Evolutionary conservation across 1,140 invertebrate species (phyloP), one percentile per base, ranked within the genome.

Genomic region (Drosophila novamexicana): DNA sequence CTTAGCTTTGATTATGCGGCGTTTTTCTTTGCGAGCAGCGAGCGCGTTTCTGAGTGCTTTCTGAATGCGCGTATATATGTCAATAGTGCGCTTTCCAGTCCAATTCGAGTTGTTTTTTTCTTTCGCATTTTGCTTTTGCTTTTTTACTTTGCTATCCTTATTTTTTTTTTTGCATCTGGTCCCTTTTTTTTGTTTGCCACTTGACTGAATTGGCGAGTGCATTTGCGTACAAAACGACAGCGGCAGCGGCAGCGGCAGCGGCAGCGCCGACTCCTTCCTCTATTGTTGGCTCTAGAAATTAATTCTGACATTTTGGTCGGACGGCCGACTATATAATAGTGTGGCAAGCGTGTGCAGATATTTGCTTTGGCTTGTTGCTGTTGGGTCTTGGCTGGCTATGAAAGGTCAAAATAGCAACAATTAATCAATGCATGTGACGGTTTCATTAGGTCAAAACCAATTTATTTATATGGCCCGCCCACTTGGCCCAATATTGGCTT

Each of bases 41-140:
- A 69, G 59, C 59, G 75, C 70, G 59, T 22, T 65, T 57, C 64
- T 75, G 66, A 69, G 66, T 70, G 71, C 75, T 77, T 78, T 78
- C 39, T 77, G 64, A 80, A 75, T 83, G 79, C 83, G 85, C 86
- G 82, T 90, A 91, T 91, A 79, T 91, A 91, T 91, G 90, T 91
- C 90, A 91, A 91, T 91, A 90, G 90, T 91, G 90, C 90, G 90
- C 86, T 91, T 91, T 91, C 90, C 90, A 91, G 84, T 81, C 47
- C 66, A 22, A 49, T 32, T 63, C 61, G 36, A 7, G 5, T 63
- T 40, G 36, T 16, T 42, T 36, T 34, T 34, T 66, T 50, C 52
- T 44, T 47, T 47, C 16, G 22, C 47, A 9, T 45, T 40, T 44
- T 53, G 22, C 44, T 40, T 70, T 65, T 58, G 44, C 56, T 63